Percentiles rank a stretch among this genome's conserved stretches.
Conservation (phyloP, 2,797 vertebrate species). For the Allobates femoralis region DNA sequence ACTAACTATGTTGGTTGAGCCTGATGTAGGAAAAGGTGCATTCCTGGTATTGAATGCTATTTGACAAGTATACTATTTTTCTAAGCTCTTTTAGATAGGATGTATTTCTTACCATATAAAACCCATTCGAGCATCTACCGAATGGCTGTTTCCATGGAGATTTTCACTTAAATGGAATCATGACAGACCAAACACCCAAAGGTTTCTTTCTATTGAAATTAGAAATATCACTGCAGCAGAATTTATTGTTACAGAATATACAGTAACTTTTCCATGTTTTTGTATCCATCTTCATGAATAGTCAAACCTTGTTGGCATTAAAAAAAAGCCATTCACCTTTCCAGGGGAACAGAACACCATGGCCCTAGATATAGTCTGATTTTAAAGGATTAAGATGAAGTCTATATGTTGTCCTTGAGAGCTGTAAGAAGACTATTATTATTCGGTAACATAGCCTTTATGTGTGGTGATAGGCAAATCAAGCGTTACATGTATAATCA, state of each 20-base stretch:
- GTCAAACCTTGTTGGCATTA: neutral
- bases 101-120: too few relatives aligned
- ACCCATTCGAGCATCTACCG: neutral
- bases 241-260: neutral
- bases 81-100: too few relatives aligned
- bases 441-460: neutral
- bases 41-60: too few relatives aligned
- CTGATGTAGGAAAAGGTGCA: too few relatives aligned
- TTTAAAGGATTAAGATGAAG: too few relatives aligned
- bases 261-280: neutral
- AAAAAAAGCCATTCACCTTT: neutral
- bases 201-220: conserved; percentile 9
- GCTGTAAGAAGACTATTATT: too few relatives aligned
- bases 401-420: too few relatives aligned
- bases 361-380: neutral
- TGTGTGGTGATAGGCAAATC: neutral
- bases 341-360: neutral
- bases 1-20: too few relatives aligned
- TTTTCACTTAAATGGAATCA: neutral
- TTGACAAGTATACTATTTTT: too few relatives aligned
- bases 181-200: conserved; percentile 12
- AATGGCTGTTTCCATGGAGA: conserved; percentile 39
- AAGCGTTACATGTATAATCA: too few relatives aligned
- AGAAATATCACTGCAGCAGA: neutral
- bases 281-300: neutral